Conservation (phyloP, 2,797 vertebrate species). For the Microhierax caerulescens region DNA sequence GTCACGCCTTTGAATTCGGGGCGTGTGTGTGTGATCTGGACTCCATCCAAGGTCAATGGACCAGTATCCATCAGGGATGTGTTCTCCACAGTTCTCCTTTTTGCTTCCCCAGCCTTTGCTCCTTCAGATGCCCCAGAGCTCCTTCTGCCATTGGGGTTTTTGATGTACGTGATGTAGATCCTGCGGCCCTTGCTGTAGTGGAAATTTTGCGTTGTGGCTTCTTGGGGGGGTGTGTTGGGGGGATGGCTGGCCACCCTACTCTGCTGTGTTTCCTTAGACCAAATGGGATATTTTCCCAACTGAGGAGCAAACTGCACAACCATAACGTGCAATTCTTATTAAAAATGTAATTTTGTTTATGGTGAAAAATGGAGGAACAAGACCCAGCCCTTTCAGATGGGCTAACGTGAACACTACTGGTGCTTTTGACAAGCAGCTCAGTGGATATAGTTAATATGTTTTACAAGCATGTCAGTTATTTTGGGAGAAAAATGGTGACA, state of each 20-base stretch:
- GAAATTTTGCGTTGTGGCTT: not conserved
- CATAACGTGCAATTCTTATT: rapidly evolving
- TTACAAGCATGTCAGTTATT: not conserved
- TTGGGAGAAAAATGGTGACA: slow-evolving; percentile 23
- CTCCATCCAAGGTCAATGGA: not conserved
- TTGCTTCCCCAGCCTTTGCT: not conserved
- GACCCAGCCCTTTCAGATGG: not conserved
- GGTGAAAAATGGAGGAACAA: not conserved
- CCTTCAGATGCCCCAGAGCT: not conserved
- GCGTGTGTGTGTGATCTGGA: not conserved
- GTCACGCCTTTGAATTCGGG: not conserved
- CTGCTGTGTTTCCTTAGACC: not conserved
- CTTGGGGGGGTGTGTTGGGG: not conserved
- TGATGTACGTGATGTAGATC: rapidly evolving
- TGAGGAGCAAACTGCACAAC: not conserved
- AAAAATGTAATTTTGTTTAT: not conserved
- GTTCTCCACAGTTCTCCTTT: not conserved
- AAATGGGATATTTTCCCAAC: rapidly evolving
- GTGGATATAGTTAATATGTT: not conserved
- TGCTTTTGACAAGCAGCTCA: not conserved
- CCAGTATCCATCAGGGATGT: rapidly evolving
- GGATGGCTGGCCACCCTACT: not conserved
- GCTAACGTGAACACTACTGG: not conserved
- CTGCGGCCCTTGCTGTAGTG: not conserved
- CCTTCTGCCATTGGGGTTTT: not conserved